A percentile compares a stretch with the other conserved stretches of the same genome.
Conservation (phyloP, 2,888 invertebrate genomes). For the Omphaloscelis lunosa region DNA sequence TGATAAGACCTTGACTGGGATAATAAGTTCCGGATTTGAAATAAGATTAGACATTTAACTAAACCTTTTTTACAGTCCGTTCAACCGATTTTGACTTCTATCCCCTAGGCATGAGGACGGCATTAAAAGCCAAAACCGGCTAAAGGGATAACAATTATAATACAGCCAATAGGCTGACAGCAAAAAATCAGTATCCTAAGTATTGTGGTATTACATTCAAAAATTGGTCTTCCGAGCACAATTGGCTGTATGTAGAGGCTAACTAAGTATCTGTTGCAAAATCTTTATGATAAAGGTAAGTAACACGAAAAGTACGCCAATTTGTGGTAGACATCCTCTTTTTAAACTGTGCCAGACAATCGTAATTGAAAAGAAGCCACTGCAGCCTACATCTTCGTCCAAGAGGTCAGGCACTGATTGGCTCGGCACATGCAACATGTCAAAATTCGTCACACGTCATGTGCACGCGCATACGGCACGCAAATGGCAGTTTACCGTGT, state of each 20-base stretch:
- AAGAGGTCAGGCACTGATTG: slow-evolving; percentile 51
- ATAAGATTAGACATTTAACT: too few relatives aligned
- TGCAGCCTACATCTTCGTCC: slow-evolving; percentile 41
- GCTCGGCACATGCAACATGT: slow-evolving; percentile 48
- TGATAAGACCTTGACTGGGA: not conserved
- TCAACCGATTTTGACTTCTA: too few relatives aligned
- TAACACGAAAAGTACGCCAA: not conserved
- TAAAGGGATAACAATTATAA: too few relatives aligned
- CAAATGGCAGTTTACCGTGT: slow-evolving; percentile 44
- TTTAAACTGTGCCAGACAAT: slow-evolving; percentile 24
- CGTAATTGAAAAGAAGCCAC: slow-evolving; percentile 50
- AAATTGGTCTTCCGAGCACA: not conserved
- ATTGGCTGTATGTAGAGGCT: not conserved
- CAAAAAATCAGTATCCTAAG: not conserved
- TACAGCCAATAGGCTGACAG: not conserved
- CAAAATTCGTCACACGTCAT: slow-evolving; percentile 53
- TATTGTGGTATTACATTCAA: not conserved
- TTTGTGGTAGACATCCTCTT: slow-evolving; percentile 26
- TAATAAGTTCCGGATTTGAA: not conserved
- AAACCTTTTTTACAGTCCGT: too few relatives aligned
- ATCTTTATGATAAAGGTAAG: not conserved
- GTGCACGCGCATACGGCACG: slow-evolving; percentile 49
- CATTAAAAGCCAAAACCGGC: too few relatives aligned
- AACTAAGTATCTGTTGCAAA: not conserved
- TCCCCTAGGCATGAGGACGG: too few relatives aligned